Evolutionary conservation across 2,113 vertebrate genomes (phyloP), one percentile per base, ranked within the genome.

Genomic region (Macquaria australasica): DNA sequence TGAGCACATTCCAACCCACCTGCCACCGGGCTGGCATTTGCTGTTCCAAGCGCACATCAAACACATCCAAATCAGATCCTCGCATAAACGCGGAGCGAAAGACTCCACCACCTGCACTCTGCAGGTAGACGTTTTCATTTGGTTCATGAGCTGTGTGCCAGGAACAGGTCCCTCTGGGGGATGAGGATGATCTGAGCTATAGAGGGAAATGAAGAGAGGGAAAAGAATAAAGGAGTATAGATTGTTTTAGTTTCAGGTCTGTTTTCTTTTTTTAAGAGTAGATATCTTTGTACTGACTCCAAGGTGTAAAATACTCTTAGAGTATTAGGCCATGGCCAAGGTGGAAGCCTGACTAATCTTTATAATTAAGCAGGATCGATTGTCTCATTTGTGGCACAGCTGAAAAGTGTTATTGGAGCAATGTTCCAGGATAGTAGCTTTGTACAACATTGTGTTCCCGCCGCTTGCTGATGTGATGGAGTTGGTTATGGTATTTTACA

Each of bases 1-100:
- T 93, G 90, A 95, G 88, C 87, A 55, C 74, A 87, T 89, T 95
- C 91, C 91, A 94, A 85, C 85, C 92, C 94, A 95, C 93, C 93
- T 94, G 94, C 90, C 88, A 87, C 87, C 77, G 8, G 63, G 66
- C 70, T 82, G 84, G 88, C 76, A 62, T 93, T 92, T 75, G 88
- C 93, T 74, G 81, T 78, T 87, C 86, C 87, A 85, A 86, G 82
- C 60, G 11, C 89, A 94, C 93, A 94, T 95, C 91, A 95, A 92
- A 95, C 72, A 77, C 81, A 91, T 91, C 92, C 82, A 87, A 94
- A 91, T 89, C 90, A 91, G 84, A 83, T 86, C 79, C 62, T 73
- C 39, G 79, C 67, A 78, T 79, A 79, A 84, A 91, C 25, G 71
- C 77, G 71, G 60, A 83, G 82, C n/a, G 45, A 83, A 34, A 81